Conservation (phyloP, 2,888 invertebrate species). For the Erebia palarica region DNA sequence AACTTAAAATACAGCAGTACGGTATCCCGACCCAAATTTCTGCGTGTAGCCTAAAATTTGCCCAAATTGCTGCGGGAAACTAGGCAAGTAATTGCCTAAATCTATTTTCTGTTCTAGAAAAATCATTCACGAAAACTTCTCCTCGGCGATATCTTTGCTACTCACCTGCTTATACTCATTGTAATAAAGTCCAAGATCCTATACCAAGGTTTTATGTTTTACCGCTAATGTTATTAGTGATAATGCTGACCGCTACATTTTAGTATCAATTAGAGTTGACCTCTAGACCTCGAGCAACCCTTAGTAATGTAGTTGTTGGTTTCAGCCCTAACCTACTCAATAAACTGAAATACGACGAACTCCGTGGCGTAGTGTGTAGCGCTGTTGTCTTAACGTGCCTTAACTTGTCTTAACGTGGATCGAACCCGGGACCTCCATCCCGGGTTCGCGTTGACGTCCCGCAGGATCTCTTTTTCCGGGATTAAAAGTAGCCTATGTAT, state of each 20-base stretch:
- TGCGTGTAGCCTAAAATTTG: conserved; percentile 1
- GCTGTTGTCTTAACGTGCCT: no score
- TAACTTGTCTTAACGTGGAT: no score
- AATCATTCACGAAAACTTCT: conserved; percentile 6
- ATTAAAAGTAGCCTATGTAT: no score
- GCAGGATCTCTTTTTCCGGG: no score
- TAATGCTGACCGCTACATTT: conserved; percentile 19
- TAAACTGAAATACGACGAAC: no score
- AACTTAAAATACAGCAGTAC: no score
- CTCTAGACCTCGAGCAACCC: conserved; percentile 6
- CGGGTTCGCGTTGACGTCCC: no score
- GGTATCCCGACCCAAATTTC: not conserved
- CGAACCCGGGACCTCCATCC: no score
- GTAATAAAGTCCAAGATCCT: conserved; percentile 7
- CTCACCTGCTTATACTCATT: not conserved
- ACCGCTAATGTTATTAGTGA: conserved; percentile 22
- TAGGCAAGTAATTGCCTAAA: conserved; percentile 17
- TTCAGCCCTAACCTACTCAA: conserved; percentile 2
- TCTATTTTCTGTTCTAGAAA: conserved; percentile 16
- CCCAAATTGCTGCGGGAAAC: conserved; percentile 13
- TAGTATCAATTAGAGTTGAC: conserved; percentile 26
- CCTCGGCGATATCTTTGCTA: not conserved
- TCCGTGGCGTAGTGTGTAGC: no score
- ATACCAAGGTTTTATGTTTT: not conserved
- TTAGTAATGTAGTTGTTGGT: not conserved